Conservation (phyloP, 1,140 invertebrate genomes). For the Bombyx mori region ASM3026992v2 NC_085112.1:7769501-7770000, state of each 20-base stretch:
- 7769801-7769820: conserved; percentile 96
- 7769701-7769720: conserved; percentile 98
- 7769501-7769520: conserved; percentile 92
- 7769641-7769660: conserved; percentile 99
- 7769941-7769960: too few species aligned
- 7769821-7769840: conserved; percentile 73
- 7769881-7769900: too few species aligned
- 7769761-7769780: conserved; percentile 97
- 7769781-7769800: conserved; percentile 95
- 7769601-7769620: conserved; percentile 65
- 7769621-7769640: conserved; percentile 93
- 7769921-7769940: too few species aligned
- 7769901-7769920: too few species aligned
- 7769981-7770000: too few species aligned
- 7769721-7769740: conserved; percentile 95
- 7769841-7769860: too few species aligned
- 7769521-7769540: conserved; percentile 96
- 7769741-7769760: conserved; percentile 90
- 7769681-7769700: conserved; percentile 90
- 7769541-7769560: conserved; percentile 71
- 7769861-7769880: too few species aligned
- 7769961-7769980: too few species aligned
- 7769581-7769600: too few species aligned
- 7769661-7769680: conserved; percentile 90
- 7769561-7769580: too few species aligned